Base-by-base conservation (phyloP, 1,140 invertebrate genomes). In the Bombus superbus region DNA sequence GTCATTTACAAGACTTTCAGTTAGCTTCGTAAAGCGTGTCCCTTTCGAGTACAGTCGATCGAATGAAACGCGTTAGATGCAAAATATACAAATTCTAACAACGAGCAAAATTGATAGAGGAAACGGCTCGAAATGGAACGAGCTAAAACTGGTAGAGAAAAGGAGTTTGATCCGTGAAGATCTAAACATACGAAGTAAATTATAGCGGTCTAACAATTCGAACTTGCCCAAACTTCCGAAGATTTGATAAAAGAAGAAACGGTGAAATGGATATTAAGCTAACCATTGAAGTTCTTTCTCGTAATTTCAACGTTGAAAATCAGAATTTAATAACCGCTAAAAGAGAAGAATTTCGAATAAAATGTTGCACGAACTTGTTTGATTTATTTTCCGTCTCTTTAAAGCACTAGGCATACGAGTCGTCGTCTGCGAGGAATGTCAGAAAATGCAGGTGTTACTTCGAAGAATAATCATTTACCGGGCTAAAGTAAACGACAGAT, bases 401-500 rank as follows among this genome's bases (percentile, higher is more conserved):
- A 22, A 22, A 53, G 1, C 8, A 0, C 18, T 53, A 8, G 18
- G 0, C 47, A 22, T n/a, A n/a, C 11, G 59, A 62, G 6, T 13
- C 13, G 15, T 15, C 5, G 15, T 66, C 15, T n/a, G 3, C 62
- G 2, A 28, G 11, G 2, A 66, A 35, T 35, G n/a, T 35, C 2
- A 32, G 3, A 8, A n/a, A 22, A n/a, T 1, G 32, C 81, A 77
- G 81, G 44, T 78, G 74, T 69, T 78, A 15, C 15, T 11, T 22
- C 2, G 57, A 38, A 40, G 2, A 53, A 47, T 44, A 53, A 77
- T 68, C 28, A 25, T 57, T 53, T 28, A 83, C 25, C 10, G 81
- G 3, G 22, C 2, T 8, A 72, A 64, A 57, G 35, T 59, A 44
- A 83, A 59, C 44, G 64, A 53, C 57, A 47, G 69, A 85, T 85